phyloP scores from a whole-genome alignment of 1,140 invertebrate genomes.

The Cecropterus lyciades region DNA sequence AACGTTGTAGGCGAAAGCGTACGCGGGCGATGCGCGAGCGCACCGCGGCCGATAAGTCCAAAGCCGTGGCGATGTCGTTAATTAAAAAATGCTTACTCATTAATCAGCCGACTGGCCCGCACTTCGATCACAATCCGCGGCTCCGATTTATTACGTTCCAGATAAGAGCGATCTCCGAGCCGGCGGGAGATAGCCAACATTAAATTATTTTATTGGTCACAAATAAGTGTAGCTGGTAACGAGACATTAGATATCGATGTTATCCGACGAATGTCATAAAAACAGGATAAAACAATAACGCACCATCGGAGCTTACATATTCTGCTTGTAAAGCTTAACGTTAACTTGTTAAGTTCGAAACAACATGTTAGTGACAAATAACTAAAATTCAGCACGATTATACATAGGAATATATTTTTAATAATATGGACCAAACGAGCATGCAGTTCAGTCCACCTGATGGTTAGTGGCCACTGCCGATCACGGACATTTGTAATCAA shows the following conservation, averaged over 20 bases:
- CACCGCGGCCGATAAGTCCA: constrained; percentile 15
- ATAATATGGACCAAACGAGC: too few species aligned
- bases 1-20: constrained; percentile 42
- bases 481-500: too few species aligned
- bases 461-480: too few species aligned
- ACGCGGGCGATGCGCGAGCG: constrained; percentile 26
- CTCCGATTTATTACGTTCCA: constrained; percentile 56
- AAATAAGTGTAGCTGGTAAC: background rate
- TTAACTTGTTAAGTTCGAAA: background rate
- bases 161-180: constrained; percentile 40
- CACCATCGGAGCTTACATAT: background rate
- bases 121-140: constrained; percentile 48
- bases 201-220: constrained; percentile 22
- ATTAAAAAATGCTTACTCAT: constrained; percentile 63
- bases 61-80: constrained; percentile 42
- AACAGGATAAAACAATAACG: background rate
- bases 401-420: too few species aligned
- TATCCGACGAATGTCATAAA: too few species aligned
- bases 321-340: background rate
- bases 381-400: too few species aligned
- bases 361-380: too few species aligned
- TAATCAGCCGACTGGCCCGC: constrained; percentile 53
- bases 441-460: too few species aligned
- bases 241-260: constrained; percentile 1
- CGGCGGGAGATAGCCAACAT: constrained; percentile 1